Percentiles rank a stretch among this genome's conserved stretches.
Evolutionary conservation across 2,113 vertebrate genomes (phyloP).

Genomic region (Prunella himalayana): DNA sequence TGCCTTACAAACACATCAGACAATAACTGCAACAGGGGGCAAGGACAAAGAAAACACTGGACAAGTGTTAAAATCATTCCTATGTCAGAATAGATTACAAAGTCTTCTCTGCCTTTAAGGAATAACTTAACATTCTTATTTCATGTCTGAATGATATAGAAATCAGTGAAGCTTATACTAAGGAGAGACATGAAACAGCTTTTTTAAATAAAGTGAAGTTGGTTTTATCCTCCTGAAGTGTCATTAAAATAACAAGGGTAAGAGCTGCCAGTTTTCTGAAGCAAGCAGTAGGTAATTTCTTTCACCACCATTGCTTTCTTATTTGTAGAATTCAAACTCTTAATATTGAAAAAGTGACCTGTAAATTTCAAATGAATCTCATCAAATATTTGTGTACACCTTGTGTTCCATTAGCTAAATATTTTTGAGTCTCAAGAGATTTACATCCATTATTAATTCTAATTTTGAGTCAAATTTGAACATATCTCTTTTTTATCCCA

Average conservation of each 20-base stretch:
- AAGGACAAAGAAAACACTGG: background rate
- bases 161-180: background rate
- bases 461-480: background rate
- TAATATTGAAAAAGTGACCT: background rate
- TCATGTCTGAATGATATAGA: background rate
- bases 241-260: background rate
- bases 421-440: background rate
- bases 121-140: background rate
- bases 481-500: background rate
- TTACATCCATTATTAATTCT: background rate
- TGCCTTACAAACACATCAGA: background rate
- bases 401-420: background rate
- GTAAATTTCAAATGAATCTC: background rate
- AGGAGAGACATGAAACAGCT: background rate
- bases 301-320: background rate
- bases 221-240: background rate
- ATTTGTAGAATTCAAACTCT: background rate
- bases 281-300: background rate
- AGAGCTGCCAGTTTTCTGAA: background rate
- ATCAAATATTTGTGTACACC: background rate
- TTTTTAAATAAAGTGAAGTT: background rate
- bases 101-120: background rate
- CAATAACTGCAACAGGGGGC: background rate
- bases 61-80: background rate
- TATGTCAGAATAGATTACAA: background rate